Percentiles rank a stretch among this genome's conserved stretches.
Evolutionary conservation across 1,140 invertebrate genomes (phyloP).

Genomic region (Potamilus streckersoni): DNA sequence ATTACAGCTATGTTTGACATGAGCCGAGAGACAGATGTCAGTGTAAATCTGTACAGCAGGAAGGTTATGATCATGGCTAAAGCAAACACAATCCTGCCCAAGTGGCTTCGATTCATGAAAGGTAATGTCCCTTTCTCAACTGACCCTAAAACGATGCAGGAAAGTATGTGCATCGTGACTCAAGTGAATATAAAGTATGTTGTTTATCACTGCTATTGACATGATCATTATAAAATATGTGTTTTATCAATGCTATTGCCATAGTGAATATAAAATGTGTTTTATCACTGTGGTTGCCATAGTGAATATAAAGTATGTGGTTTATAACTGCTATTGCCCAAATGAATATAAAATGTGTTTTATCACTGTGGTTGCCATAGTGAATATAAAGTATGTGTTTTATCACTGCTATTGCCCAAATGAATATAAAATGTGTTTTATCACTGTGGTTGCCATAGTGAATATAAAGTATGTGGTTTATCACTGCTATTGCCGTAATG

Average conservation of each 20-base stretch:
- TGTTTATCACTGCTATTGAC: background rate
- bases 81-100: slow-evolving; percentile 90
- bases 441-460: too few relatives aligned
- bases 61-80: slow-evolving; percentile 91
- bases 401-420: too few relatives aligned
- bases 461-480: background rate
- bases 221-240: too few relatives aligned
- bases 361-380: too few relatives aligned
- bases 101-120: slow-evolving; percentile 95
- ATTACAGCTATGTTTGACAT: slow-evolving; percentile 83
- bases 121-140: slow-evolving; percentile 68
- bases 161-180: too few relatives aligned
- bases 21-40: slow-evolving; percentile 81
- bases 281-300: too few relatives aligned
- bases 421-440: too few relatives aligned
- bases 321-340: too few relatives aligned
- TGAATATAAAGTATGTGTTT: too few relatives aligned
- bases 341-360: too few relatives aligned
- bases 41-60: slow-evolving; percentile 89
- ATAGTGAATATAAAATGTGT: background rate
- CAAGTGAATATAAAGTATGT: background rate
- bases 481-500: background rate
- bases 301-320: too few relatives aligned
- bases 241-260: background rate
- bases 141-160: too few relatives aligned